These are phyloP conservation scores for Drosophila tripunctata DNA, from an alignment of 2,888 invertebrate species.

Conservation along the genomic window DNA sequence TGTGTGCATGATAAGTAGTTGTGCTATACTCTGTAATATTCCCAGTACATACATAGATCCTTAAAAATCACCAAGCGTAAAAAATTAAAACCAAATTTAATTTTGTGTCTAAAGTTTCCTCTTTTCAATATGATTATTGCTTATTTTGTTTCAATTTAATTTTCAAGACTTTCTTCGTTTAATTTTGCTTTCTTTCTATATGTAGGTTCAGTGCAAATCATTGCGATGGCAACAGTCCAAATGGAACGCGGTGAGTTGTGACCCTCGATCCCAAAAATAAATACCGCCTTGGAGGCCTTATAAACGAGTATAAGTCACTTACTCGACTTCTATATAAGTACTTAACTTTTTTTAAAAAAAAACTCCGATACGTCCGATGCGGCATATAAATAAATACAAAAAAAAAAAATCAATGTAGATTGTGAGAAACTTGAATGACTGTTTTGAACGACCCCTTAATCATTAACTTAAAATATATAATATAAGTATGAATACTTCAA, in stretches of 20 bases:
- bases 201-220: conserved; percentile 84
- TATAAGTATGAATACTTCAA: background rate
- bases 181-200: conserved; percentile 81
- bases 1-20: conserved; percentile 7
- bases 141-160: conserved; percentile 42
- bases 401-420: background rate
- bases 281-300: conserved; percentile 6
- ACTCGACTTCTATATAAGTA: too few relatives aligned
- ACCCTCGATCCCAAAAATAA: conserved; percentile 29
- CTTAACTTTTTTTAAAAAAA: too few relatives aligned
- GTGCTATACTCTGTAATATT: background rate
- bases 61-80: background rate
- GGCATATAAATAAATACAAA: background rate
- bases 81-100: background rate
- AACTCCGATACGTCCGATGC: too few relatives aligned
- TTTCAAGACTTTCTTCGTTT: conserved; percentile 59
- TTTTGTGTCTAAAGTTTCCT: background rate
- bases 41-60: background rate
- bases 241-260: conserved; percentile 83
- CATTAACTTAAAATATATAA: background rate
- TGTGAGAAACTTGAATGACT: background rate
- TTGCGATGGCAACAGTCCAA: conserved; percentile 80
- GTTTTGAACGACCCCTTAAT: background rate
- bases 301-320: too few relatives aligned
- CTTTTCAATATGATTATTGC: conserved; percentile 3